Evolutionary conservation across 2,113 vertebrate species (phyloP).

Genomic region (Rousettus leschenaultii): DNA sequence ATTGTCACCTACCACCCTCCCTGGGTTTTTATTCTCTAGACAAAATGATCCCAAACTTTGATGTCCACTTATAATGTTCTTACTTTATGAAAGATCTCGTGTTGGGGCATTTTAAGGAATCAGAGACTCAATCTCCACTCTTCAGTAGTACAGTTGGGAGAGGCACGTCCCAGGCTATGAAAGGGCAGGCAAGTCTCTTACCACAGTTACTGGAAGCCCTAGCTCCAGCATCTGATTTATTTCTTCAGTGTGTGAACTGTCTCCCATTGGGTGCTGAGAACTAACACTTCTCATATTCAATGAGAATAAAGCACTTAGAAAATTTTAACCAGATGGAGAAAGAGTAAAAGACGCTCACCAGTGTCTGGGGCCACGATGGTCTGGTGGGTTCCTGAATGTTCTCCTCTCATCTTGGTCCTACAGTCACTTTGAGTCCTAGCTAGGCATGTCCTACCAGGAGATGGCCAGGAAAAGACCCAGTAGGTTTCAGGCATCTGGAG

Average conservation of each 20-base stretch:
- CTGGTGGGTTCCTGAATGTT: background rate
- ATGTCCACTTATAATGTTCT: background rate
- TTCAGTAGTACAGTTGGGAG: background rate
- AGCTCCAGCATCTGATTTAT: background rate
- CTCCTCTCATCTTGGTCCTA: background rate
- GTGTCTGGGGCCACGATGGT: background rate
- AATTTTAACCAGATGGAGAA: background rate
- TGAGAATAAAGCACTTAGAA: background rate
- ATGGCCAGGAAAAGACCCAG: background rate
- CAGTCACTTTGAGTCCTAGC: background rate
- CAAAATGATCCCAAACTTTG: background rate
- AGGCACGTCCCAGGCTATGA: rapidly evolving
- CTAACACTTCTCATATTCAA: background rate
- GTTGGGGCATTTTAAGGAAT: background rate
- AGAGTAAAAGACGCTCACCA: background rate
- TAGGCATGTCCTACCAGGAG: background rate
- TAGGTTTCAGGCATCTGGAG: background rate
- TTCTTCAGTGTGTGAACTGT: background rate
- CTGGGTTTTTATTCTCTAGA: background rate
- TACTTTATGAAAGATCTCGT: background rate
- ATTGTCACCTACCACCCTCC: background rate
- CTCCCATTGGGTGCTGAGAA: background rate
- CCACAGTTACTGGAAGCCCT: rapidly evolving
- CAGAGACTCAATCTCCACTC: background rate
- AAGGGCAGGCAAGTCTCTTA: background rate